Evolutionary conservation across 2,797 vertebrate species (phyloP), one percentile per base, ranked within the genome.

Genomic region (Pseudopleuronectes americanus): DNA sequence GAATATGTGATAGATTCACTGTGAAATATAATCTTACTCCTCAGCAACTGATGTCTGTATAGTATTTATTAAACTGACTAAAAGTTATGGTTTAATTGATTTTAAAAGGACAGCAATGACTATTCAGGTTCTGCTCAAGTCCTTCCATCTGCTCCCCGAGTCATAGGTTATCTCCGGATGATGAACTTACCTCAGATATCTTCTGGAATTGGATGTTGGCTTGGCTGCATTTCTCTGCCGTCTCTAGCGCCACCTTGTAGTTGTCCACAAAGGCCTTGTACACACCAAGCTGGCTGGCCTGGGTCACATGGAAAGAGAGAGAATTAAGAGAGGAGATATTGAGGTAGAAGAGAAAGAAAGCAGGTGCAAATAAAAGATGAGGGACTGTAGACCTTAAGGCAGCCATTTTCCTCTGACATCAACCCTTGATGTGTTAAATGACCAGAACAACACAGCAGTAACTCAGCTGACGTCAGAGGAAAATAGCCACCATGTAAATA

Each of bases 231-330:
- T 98, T 99, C 89, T 97, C 97, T 0, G 95, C 97, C 0, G 96
- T 99, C 89, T 99, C 97, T 76, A 97, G 83, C 0, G 97, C 98
- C 0, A 95, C 92, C 93, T 99, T 99, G 91, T 99, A 99, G 95
- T 99, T 99, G 93, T 99, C 97, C 87, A 99, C 95, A 82, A 99
- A 99, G 4, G 98, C 97, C 87, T 99, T 99, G 94, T 99, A 99
- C 36, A 99, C 95, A 0, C 97, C 98, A 43, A 99, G 89, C 91
- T 97, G 96, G 90, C 96, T 98, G 90, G 96, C 97, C 98, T 99
- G 92, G n/a, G 48, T 57, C 19, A 71, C 0, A 59, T 2, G 2
- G 26, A 55, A 43, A 52, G 28, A 41, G 21, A 65, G n/a, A 65
- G 38, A 65, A 19, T 6, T 5, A 19, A 19, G 43, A 19, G 43